Evolutionary conservation across 1,140 invertebrate genomes (phyloP).

Genomic region (Aphidius gifuensis): DNA sequence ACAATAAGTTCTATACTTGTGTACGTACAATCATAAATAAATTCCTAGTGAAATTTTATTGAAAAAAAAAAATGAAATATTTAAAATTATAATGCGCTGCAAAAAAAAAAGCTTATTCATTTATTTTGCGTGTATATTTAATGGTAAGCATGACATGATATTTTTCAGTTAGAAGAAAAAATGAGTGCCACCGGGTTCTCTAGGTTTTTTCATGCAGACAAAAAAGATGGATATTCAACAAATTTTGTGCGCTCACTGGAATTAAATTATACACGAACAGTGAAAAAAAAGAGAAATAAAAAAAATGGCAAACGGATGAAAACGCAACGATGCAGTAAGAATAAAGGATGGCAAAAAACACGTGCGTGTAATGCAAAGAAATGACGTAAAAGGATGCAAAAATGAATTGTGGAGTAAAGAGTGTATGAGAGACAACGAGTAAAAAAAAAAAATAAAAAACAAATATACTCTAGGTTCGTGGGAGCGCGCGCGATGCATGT

Average conservation of each 20-base stretch:
- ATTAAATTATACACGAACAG: constrained; percentile 44
- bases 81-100: not conserved
- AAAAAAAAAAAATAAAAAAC: constrained; percentile 4
- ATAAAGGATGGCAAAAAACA: constrained; percentile 5
- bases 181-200: too few species aligned
- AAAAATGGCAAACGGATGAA: constrained; percentile 20
- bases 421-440: not conserved
- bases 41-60: not conserved
- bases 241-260: constrained; percentile 27
- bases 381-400: constrained; percentile 1
- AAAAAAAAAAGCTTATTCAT: not conserved
- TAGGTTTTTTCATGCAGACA: not conserved
- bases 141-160: too few species aligned
- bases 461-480: constrained; percentile 29
- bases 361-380: not conserved
- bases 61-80: constrained; percentile 8
- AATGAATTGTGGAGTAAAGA: not conserved
- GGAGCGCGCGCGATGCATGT: constrained; percentile 36
- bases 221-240: constrained; percentile 21
- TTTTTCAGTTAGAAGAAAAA: too few species aligned
- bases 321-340: constrained; percentile 20
- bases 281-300: not conserved
- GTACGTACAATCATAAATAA: too few species aligned
- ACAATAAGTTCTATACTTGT: too few species aligned
- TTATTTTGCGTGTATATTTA: too few species aligned